These are phyloP conservation scores for Asbolus verrucosus DNA, from an alignment of 1,140 invertebrate species.

Conservation along the genomic window DNA sequence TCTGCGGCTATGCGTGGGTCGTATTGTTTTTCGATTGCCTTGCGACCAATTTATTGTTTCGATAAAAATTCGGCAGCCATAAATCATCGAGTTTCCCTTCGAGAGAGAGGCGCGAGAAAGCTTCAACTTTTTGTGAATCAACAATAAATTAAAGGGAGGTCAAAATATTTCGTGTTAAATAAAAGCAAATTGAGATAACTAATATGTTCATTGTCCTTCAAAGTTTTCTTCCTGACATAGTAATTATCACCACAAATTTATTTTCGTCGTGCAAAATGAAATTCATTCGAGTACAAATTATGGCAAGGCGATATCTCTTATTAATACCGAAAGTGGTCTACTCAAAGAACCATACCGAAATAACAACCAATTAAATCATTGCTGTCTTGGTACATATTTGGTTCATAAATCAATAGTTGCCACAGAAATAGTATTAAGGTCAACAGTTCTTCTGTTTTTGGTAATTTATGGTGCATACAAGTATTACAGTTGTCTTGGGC, in stretches of 20 bases:
- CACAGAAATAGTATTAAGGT: too few relatives aligned
- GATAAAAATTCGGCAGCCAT: conserved; percentile 31
- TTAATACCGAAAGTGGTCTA: too few relatives aligned
- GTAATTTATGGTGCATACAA: too few relatives aligned
- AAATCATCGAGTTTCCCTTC: conserved; percentile 21
- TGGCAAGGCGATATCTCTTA: not conserved
- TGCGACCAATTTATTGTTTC: conserved; percentile 34
- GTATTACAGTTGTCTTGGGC: too few relatives aligned
- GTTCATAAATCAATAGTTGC: too few relatives aligned
- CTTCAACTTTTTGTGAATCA: conserved; percentile 26
- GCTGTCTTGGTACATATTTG: too few relatives aligned
- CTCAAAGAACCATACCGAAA: too few relatives aligned
- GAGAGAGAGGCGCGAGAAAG: conserved; percentile 34
- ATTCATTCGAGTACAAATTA: not conserved
- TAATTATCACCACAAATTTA: conserved; percentile 15
- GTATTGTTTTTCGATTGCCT: conserved; percentile 24
- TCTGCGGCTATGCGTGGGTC: conserved; percentile 15
- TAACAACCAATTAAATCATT: too few relatives aligned
- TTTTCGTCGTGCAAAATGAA: conserved; percentile 18
- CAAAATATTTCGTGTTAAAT: conserved; percentile 27
- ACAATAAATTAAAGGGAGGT: conserved; percentile 27
- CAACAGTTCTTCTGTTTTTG: too few relatives aligned
- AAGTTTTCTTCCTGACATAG: conserved; percentile 28
- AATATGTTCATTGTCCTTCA: conserved; percentile 22
- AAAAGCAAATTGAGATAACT: conserved; percentile 31